Conservation (phyloP, 2,113 vertebrate genomes). For the Atractosteus spatula region DNA sequence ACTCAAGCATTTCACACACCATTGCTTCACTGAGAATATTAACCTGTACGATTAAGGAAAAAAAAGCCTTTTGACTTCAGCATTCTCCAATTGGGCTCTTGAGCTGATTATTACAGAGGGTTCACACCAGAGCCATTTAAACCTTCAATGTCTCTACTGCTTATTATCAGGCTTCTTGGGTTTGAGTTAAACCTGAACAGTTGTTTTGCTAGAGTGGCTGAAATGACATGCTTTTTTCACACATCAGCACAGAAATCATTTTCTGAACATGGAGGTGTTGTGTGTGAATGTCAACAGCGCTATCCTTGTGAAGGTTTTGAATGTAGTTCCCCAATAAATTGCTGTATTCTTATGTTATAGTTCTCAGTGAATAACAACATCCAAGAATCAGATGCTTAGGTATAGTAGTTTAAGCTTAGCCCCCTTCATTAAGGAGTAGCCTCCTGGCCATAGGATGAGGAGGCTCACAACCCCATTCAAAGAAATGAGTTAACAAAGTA, state of each 20-base stretch:
- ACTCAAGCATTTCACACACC: background rate
- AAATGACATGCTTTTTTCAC: background rate
- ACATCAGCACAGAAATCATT: background rate
- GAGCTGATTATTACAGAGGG: background rate
- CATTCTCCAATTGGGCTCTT: background rate
- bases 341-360: too few species aligned
- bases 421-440: too few species aligned
- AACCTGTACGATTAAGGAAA: background rate
- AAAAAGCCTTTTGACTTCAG: background rate
- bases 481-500: too few species aligned
- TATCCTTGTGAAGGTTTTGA: too few species aligned
- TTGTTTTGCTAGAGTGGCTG: background rate
- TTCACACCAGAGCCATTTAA: background rate
- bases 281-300: too few species aligned
- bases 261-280: background rate
- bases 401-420: too few species aligned
- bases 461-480: too few species aligned
- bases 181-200: slow-evolving; percentile 12
- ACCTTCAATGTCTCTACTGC: background rate
- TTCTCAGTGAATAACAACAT: too few species aligned
- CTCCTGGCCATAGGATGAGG: too few species aligned
- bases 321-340: too few species aligned
- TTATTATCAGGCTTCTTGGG: background rate
- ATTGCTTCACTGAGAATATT: background rate
- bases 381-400: too few species aligned